These are phyloP conservation scores for Dendrocopos noguchii DNA, from an alignment of 2,113 vertebrate genomes.

Conservation along the genomic window DNA sequence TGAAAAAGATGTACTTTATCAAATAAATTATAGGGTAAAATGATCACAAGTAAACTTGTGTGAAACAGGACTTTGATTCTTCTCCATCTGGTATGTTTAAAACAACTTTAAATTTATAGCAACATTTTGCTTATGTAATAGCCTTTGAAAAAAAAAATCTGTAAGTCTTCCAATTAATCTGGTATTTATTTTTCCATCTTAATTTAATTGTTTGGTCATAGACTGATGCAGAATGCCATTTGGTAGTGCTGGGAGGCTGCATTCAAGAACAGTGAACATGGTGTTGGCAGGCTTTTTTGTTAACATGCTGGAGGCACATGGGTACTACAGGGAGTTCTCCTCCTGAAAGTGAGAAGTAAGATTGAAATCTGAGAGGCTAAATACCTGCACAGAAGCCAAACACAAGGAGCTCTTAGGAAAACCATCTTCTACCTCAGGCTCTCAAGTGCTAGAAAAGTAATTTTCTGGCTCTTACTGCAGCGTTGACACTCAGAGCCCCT, in stretches of 20 bases:
- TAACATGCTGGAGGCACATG: background rate
- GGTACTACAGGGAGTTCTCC: background rate
- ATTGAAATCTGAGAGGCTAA: background rate
- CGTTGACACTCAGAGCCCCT: accelerated
- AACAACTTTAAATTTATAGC: background rate
- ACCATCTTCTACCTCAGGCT: background rate
- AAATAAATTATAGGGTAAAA: background rate
- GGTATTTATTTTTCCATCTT: background rate
- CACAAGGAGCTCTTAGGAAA: background rate
- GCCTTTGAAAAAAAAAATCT: background rate
- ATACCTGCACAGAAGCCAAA: background rate
- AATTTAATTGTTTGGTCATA: background rate
- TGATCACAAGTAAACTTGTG: background rate
- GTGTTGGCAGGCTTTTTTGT: background rate
- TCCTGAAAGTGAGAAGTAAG: background rate
- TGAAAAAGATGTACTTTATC: background rate
- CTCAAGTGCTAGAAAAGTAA: background rate
- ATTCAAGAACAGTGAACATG: background rate
- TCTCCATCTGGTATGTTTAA: background rate
- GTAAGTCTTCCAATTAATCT: background rate
- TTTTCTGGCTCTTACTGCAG: background rate
- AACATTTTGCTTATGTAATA: background rate
- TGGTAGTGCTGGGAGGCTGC: background rate
- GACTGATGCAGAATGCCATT: background rate
- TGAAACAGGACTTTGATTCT: background rate